Base-by-base conservation (phyloP, 2,113 vertebrate genomes). In the Colius striatus region DNA sequence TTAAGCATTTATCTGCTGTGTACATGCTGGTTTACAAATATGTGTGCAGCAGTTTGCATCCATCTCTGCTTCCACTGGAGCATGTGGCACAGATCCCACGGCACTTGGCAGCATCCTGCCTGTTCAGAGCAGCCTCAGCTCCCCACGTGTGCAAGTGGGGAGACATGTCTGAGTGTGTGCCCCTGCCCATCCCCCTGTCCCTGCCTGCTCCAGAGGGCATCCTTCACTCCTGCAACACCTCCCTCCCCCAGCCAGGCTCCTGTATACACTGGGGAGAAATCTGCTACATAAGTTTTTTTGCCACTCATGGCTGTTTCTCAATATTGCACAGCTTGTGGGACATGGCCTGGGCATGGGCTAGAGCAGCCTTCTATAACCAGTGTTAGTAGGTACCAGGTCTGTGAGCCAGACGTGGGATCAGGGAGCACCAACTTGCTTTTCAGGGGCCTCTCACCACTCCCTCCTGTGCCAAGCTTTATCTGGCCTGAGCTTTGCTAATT, bases 1-100 rank as follows among this genome's bases (percentile, higher is more conserved):
- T 94, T 89, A 61, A 53, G 77, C 65, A 23, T 87, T 92, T 82
- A 22, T 84, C 81, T 78, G 3, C 89, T 84, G 63, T 74, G 80
- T 55, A 78, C 65, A 65, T 72, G 41, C 51, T 34, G 63, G 51
- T 58, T 63, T 89, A 32, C 94, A 74, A 57, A 85, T 72, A 66
- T 41, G 7, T 0, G 2, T 9, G 68, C 34, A 7, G 55, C 4
- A 61, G 65, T 67, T 74, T 86, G 57, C 79, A 60, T 88, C 6
- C n/a, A 47, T 80, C 63, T 77, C 63, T 61, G 67, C 85, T 90
- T 22, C 72, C 67, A 5, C 62, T 48, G 78, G 67, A 93, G 66
- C 10, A 0, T 13, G 0, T 90, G 92, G 90, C 76, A 9, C 1
- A 2, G 55, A 70, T 92, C 86, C 71, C 51, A 4, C 1, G 0